Conservation (phyloP, 2,888 invertebrate genomes). For the Drosophila borborema region DNA sequence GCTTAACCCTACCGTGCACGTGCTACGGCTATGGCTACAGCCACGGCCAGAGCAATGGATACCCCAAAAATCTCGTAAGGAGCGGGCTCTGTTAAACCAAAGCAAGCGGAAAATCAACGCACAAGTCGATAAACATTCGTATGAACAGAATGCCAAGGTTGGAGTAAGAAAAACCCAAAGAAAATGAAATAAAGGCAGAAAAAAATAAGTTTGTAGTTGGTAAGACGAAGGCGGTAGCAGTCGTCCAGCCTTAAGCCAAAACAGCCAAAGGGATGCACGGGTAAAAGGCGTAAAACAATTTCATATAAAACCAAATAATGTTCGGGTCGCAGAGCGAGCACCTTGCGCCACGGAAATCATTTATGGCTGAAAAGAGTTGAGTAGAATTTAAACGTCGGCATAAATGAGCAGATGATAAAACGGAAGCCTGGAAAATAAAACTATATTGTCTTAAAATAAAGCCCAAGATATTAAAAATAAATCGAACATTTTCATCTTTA, state of each 20-base stretch:
- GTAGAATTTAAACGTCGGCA: conserved; percentile 31
- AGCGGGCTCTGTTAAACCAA: conserved; percentile 68
- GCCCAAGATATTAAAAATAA: neutral
- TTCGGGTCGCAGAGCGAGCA: conserved; percentile 51
- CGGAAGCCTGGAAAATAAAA: neutral
- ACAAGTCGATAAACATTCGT: conserved; percentile 77
- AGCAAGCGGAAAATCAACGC: conserved; percentile 80
- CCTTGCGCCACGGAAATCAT: conserved; percentile 46
- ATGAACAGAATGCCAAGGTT: conserved; percentile 53
- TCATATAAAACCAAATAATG: conserved; percentile 69
- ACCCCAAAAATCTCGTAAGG: conserved; percentile 55
- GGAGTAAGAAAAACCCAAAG: conserved; percentile 11
- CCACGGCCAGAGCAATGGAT: conserved; percentile 52
- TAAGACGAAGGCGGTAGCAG: neutral
- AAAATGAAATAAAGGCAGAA: conserved; percentile 48
- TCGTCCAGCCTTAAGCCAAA: conserved; percentile 24
- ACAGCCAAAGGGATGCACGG: conserved; percentile 23
- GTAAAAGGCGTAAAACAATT: conserved; percentile 61
- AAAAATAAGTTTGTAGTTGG: conserved; percentile 52
- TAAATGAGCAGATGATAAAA: conserved; percentile 30
- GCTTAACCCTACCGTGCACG: conserved; percentile 78
- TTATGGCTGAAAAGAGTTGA: conserved; percentile 31
- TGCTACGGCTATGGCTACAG: conserved; percentile 39
- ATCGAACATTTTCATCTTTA: neutral
- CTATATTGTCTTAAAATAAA: neutral